phyloP scores from a whole-genome alignment of 1,140 invertebrate genomes.

The Zelostemma sp. region DNA sequence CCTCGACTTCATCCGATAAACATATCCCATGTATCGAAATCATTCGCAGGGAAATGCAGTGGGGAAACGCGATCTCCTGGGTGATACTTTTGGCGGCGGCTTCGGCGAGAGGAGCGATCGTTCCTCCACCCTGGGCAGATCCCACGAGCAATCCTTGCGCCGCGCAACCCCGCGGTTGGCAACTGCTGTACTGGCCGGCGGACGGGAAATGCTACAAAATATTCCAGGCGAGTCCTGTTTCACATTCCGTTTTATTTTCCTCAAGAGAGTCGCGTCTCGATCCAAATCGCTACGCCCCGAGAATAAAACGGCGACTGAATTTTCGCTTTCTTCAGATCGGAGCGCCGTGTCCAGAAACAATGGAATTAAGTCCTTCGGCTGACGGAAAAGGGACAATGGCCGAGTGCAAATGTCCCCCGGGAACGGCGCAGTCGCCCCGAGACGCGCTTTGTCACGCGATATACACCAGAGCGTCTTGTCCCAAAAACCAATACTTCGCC shows the following conservation, averaged over 20 bases:
- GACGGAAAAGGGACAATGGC: conserved; percentile 74
- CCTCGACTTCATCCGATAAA: too few relatives aligned
- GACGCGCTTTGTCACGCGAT: conserved; percentile 77
- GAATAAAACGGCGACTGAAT: too few relatives aligned
- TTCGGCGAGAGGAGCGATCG: conserved; percentile 71
- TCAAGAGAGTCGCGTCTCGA: conserved; percentile 28
- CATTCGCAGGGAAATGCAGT: conserved; percentile 56
- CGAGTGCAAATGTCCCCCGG: conserved; percentile 84
- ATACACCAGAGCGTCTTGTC: conserved; percentile 79
- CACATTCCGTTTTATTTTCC: conserved; percentile 25
- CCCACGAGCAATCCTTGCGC: conserved; percentile 85
- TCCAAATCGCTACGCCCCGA: conserved; percentile 9
- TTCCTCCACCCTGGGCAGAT: conserved; percentile 87
- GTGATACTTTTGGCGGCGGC: conserved; percentile 41
- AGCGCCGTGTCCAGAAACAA: conserved; percentile 84
- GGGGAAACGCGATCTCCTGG: conserved; percentile 40
- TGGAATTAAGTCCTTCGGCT: conserved; percentile 80
- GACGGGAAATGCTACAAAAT: conserved; percentile 89
- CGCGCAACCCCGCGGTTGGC: conserved; percentile 82
- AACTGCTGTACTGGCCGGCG: conserved; percentile 84
- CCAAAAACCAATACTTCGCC: conserved; percentile 78
- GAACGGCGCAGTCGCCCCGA: conserved; percentile 74
- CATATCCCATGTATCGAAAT: too few relatives aligned
- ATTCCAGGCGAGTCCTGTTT: conserved; percentile 74
- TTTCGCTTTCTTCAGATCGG: conserved; percentile 72